A percentile compares a stretch with the other conserved stretches of the same genome.
These are phyloP conservation scores for Sinocyclocheilus anshuiensis DNA, from an alignment of 2,113 vertebrate genomes.

Conservation along the genomic window DNA sequence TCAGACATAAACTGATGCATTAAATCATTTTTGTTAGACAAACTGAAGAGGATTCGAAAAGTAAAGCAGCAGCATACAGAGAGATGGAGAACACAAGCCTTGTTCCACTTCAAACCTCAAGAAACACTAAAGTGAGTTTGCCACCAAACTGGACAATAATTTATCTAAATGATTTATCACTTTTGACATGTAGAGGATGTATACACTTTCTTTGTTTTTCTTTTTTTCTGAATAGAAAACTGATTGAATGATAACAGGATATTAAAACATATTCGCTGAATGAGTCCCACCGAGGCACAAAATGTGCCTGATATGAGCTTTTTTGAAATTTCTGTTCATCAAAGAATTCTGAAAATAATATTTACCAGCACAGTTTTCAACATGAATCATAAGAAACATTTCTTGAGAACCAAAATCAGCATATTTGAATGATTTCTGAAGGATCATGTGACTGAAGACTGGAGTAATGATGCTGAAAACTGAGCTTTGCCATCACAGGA, in stretches of 20 bases:
- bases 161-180: not conserved
- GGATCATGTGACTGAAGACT: no score
- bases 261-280: not conserved
- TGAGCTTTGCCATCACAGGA: not conserved
- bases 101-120: not conserved
- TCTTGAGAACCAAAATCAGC: no score
- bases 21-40: slow-evolving; percentile 57
- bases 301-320: not conserved
- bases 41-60: slow-evolving; percentile 45
- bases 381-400: no score
- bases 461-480: no score
- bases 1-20: accelerated
- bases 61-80: not conserved
- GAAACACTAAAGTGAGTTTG: slow-evolving; percentile 29
- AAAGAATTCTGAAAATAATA: not conserved
- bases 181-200: not conserved
- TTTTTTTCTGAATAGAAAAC: not conserved
- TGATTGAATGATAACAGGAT: not conserved
- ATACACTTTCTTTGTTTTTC: not conserved
- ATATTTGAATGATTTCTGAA: no score
- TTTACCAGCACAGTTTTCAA: not conserved
- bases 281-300: not conserved
- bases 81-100: not conserved
- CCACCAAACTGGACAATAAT: not conserved
- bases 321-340: not conserved